phyloP scores from a whole-genome alignment of 2,113 vertebrate genomes.

The Pseudolaguvia tuberculata region DNA sequence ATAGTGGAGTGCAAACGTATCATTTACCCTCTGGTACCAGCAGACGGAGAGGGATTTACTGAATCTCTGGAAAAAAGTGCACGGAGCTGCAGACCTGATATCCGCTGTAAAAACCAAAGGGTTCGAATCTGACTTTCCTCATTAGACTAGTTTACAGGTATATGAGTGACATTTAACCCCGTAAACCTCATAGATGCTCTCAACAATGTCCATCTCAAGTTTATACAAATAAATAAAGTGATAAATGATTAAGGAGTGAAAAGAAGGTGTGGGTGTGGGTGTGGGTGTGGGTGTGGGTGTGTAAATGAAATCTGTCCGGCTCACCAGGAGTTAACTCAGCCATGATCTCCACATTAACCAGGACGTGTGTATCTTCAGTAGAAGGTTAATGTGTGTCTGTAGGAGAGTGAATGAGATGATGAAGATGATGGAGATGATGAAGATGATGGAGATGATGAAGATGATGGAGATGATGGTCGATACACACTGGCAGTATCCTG shows the following conservation, averaged over 20 bases:
- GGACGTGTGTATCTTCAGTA: slow-evolving; percentile 10
- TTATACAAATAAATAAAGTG: not conserved
- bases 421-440: no score
- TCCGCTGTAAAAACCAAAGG: no score
- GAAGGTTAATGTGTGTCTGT: slow-evolving; percentile 1
- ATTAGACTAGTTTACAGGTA: not conserved
- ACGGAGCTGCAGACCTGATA: not conserved
- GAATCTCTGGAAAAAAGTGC: not conserved
- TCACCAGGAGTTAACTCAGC: slow-evolving; percentile 24
- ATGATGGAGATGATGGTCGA: no score
- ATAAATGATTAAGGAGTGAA: slow-evolving; percentile 15
- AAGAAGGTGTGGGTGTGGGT: slow-evolving; percentile 16
- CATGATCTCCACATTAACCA: slow-evolving; percentile 36
- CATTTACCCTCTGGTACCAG: slow-evolving; percentile 36
- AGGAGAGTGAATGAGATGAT: not conserved
- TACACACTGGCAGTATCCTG: not conserved
- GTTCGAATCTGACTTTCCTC: not conserved
- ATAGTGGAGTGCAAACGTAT: slow-evolving; percentile 42
- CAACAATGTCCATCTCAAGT: not conserved
- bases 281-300: slow-evolving; percentile 14
- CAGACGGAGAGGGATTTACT: slow-evolving; percentile 40
- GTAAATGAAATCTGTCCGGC: slow-evolving; percentile 33
- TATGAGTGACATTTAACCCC: not conserved
- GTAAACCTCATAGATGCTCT: not conserved
- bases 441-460: no score